These are phyloP conservation scores for Akabosia matsudoensis DNA, from an alignment of 1,140 invertebrate genomes.

Conservation along the genomic window DNA sequence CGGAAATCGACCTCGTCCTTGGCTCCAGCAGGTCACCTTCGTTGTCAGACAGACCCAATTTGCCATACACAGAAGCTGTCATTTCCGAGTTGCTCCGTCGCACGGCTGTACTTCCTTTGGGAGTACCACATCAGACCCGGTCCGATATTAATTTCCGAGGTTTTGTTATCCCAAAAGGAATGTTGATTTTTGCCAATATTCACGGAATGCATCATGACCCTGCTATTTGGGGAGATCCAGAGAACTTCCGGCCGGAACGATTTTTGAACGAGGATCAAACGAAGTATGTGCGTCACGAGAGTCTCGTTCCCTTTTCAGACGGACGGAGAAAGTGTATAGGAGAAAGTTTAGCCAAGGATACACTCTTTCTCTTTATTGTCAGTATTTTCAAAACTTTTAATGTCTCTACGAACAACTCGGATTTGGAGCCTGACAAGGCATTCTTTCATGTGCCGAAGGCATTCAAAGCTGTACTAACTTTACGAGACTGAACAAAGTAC, in stretches of 20 bases:
- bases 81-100: constrained; percentile 58
- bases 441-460: too few species aligned
- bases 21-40: constrained; percentile 34
- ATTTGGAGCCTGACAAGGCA: too few species aligned
- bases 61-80: constrained; percentile 61
- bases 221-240: constrained; percentile 51
- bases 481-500: too few species aligned
- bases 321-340: constrained; percentile 58
- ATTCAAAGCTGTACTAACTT: too few species aligned
- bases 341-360: constrained; percentile 57
- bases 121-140: constrained; percentile 53
- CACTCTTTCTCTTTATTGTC: constrained; percentile 34
- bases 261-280: constrained; percentile 50
- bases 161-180: constrained; percentile 50
- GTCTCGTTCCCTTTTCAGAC: constrained; percentile 28
- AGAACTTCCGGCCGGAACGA: constrained; percentile 53
- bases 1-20: constrained; percentile 51
- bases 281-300: constrained; percentile 17
- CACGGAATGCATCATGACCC: constrained; percentile 53
- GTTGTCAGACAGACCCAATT: constrained; percentile 48
- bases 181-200: constrained; percentile 52
- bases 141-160: constrained; percentile 47
- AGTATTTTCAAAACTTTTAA: constrained; percentile 53
- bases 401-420: too few species aligned
- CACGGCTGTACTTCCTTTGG: constrained; percentile 58